phyloP scores from a whole-genome alignment of 1,140 invertebrate genomes.

The Mizuhopecten yessoensis region DNA sequence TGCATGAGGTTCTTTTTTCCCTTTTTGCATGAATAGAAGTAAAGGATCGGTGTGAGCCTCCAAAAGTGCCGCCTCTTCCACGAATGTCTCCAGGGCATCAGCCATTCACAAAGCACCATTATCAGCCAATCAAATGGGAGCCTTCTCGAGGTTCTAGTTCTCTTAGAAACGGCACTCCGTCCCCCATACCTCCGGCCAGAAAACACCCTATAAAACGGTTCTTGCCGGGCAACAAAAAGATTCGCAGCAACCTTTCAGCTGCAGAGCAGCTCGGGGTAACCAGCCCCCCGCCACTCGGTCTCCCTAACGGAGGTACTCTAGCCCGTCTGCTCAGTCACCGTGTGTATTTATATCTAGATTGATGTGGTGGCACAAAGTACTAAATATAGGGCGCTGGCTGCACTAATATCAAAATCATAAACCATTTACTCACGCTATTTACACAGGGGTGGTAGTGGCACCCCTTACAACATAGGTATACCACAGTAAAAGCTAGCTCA shows the following conservation, averaged over 20 bases:
- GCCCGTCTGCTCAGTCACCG: conserved; percentile 54
- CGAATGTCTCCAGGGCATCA: conserved; percentile 55
- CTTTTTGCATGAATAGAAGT: conserved; percentile 22
- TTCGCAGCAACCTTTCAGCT: conserved; percentile 70
- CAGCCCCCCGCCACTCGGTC: conserved; percentile 71
- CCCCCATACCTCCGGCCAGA: conserved; percentile 65
- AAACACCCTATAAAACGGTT: conserved; percentile 54
- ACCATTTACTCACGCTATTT: conserved; percentile 1
- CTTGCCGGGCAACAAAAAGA: conserved; percentile 48
- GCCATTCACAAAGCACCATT: conserved; percentile 53
- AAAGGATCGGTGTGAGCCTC: conserved; percentile 49
- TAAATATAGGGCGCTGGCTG: conserved; percentile 27
- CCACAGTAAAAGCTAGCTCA: neutral
- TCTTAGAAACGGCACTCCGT: conserved; percentile 47
- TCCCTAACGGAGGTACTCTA: conserved; percentile 72
- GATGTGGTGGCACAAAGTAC: conserved; percentile 3
- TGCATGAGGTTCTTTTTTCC: conserved; percentile 63
- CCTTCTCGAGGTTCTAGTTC: conserved; percentile 37
- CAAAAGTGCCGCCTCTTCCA: conserved; percentile 63
- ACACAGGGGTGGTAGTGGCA: neutral
- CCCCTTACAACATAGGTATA: neutral
- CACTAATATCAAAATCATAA: conserved; percentile 21
- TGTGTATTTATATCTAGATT: conserved; percentile 50
- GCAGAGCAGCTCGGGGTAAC: conserved; percentile 77
- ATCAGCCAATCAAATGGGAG: conserved; percentile 47